A percentile compares a stretch with the other conserved stretches of the same genome.
Conservation (phyloP, 2,888 invertebrate genomes). For the Cheilosia vulpina region DNA sequence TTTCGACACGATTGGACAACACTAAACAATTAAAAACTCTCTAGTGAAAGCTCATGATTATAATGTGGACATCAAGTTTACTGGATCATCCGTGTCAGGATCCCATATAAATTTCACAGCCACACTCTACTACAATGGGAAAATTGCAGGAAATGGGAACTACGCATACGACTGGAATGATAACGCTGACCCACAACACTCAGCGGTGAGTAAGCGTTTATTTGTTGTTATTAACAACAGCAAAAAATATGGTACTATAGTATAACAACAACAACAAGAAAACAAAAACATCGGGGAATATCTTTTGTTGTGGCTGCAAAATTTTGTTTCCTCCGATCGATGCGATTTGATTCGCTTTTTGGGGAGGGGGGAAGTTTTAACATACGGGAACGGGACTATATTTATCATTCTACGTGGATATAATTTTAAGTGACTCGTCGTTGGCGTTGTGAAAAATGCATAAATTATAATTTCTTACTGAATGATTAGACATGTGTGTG, state of each 20-base stretch:
- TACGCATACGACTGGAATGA: conserved; percentile 87
- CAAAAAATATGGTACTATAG: neutral
- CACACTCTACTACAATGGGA: conserved; percentile 78
- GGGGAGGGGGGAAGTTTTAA: neutral
- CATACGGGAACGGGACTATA: no score
- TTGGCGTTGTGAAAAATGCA: conserved; percentile 37
- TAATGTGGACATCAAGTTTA: conserved; percentile 85
- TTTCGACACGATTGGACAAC: neutral
- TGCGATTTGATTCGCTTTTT: no score
- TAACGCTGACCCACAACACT: conserved; percentile 82
- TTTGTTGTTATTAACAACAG: conserved; percentile 46
- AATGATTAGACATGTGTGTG: neutral
- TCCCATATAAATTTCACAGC: conserved; percentile 88
- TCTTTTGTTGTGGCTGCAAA: conserved; percentile 4
- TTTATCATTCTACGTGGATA: no score
- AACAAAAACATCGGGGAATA: conserved; percentile 25
- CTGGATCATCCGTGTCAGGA: conserved; percentile 89
- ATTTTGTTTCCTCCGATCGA: neutral
- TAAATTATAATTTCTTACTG: conserved; percentile 28
- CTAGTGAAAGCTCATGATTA: conserved; percentile 78
- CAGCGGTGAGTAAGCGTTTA: conserved; percentile 75
- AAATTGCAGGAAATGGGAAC: conserved; percentile 81
- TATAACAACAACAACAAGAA: conserved; percentile 26
- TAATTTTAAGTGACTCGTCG: neutral
- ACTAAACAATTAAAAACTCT: conserved; percentile 22